phyloP scores from a whole-genome alignment of 2,888 invertebrate genomes.

The Ischnus inquisitorius region DNA sequence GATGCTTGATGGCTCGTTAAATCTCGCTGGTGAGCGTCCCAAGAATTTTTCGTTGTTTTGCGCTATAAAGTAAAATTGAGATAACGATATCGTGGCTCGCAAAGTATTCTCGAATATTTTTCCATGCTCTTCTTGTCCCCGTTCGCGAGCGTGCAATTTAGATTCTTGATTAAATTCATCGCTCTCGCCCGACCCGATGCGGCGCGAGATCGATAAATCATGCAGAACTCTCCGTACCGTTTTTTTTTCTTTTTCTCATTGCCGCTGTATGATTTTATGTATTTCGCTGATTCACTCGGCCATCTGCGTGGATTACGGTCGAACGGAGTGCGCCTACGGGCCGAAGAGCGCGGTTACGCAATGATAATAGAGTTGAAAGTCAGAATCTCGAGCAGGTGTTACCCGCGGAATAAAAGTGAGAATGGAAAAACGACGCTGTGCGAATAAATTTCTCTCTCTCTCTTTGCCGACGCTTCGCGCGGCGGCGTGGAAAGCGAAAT shows the following conservation, averaged over 20 bases:
- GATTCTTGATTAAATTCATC: constrained; percentile 40
- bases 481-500: constrained; percentile 65
- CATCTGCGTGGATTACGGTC: neutral
- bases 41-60: constrained; percentile 31
- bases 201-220: constrained; percentile 37
- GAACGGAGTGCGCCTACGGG: neutral
- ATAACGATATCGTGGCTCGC: constrained; percentile 33
- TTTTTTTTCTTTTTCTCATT: constrained; percentile 25
- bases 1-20: constrained; percentile 24
- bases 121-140: neutral
- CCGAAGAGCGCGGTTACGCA: constrained; percentile 38
- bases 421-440: constrained; percentile 60
- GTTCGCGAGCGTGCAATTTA: constrained; percentile 9
- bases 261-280: constrained; percentile 23
- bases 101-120: neutral
- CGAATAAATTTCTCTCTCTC: constrained; percentile 54
- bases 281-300: constrained; percentile 37
- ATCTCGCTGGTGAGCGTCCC: constrained; percentile 23
- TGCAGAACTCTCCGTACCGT: neutral
- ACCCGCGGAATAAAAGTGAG: constrained; percentile 56
- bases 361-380: constrained; percentile 59
- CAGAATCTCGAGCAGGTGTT: constrained; percentile 56
- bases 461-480: constrained; percentile 35
- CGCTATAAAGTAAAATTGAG: constrained; percentile 38
- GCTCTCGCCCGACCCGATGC: neutral